Evolutionary conservation across 2,113 vertebrate genomes (phyloP), one percentile per base, ranked within the genome.

Genomic region (Deroptyus accipitrinus): DNA sequence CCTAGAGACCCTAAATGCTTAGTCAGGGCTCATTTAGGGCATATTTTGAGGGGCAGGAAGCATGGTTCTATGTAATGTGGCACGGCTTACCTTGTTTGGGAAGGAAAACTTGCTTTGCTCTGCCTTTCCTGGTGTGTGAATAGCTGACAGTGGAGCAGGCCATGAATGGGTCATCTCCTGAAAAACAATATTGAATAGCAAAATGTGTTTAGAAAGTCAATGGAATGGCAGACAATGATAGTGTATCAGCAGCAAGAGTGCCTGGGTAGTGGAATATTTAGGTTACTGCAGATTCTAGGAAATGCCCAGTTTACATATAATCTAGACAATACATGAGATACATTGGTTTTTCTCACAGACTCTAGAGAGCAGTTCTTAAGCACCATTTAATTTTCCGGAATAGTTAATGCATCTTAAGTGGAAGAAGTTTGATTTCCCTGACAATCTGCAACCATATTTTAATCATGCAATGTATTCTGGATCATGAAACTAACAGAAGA

Each of bases 151-250:
- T 14, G 98, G 98, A 0, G 98, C 97, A 87, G 98, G 98, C 99
- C 99, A 99, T 86, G 98, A 99, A 97, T 99, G 99, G 97, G 99
- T 99, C 99, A 99, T 99, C 97, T 99, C 98, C 99, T 98, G 96
- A 70, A 91, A 87, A 97, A 92, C 79, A 96, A 61, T 19, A 89
- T 87, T 24, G 39, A 63, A 87, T 62, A 91, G 64, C 31, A 86
- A 92, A 95, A 52, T 91, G 30, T 16, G 49, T 31, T 97, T 92
- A 96, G 74, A 76, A 79, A 87, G 24, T 70, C 76, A 79, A 5
- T 35, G 48, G 37, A 92, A 85, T 27, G 82, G 49, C 39, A 92
- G 42, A 76, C 54, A 63, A 67, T 68, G 37, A 70, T 1, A 78
- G 42, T 37, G 15, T 78, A 85, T 81, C 72, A 90, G 55, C 24